A percentile compares a stretch with the other conserved stretches of the same genome.
These are phyloP conservation scores for Eilema depressum DNA, from an alignment of 2,888 invertebrate species.

Conservation along the genomic window DNA sequence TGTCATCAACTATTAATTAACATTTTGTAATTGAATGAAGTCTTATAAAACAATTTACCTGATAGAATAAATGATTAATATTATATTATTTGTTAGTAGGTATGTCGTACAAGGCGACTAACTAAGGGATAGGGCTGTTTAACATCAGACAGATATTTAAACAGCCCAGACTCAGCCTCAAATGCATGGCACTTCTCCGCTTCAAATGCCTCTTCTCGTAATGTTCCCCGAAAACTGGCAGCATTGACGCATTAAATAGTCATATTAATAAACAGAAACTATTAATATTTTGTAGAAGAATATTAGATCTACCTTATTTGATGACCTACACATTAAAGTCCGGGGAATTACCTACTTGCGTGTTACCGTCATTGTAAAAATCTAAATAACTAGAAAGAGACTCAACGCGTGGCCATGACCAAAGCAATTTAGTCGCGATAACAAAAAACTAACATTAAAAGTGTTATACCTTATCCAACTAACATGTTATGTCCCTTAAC, in stretches of 20 bases:
- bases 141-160: too few species aligned
- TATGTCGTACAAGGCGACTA: too few species aligned
- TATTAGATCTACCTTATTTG: background rate
- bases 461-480: background rate
- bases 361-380: slow-evolving; percentile 11
- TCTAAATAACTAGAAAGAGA: slow-evolving; percentile 18
- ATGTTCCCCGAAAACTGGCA: too few species aligned
- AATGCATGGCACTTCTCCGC: too few species aligned
- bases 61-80: background rate
- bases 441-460: background rate
- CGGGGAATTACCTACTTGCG: background rate
- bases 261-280: background rate
- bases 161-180: too few species aligned
- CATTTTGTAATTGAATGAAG: slow-evolving; percentile 52
- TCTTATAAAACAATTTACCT: slow-evolving; percentile 19
- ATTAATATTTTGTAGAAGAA: background rate
- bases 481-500: background rate
- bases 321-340: background rate
- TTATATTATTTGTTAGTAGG: background rate
- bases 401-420: slow-evolving; percentile 3
- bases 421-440: slow-evolving; percentile 1
- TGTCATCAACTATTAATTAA: slow-evolving; percentile 59
- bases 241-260: background rate
- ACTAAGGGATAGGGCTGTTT: too few species aligned
- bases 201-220: too few species aligned